phyloP scores from a whole-genome alignment of 1,140 invertebrate genomes.

The Drosophila trapezifrons region DNA sequence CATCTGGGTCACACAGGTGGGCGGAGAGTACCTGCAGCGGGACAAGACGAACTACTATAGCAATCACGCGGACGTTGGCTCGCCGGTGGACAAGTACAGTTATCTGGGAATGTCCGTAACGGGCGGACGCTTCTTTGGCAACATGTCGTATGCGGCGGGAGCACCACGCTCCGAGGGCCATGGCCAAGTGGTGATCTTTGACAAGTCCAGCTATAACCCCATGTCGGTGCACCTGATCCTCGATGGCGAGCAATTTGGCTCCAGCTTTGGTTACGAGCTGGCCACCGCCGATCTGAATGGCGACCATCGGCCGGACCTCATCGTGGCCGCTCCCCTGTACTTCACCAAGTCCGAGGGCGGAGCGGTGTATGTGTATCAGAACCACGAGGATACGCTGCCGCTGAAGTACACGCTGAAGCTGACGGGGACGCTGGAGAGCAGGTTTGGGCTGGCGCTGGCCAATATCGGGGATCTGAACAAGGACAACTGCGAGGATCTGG shows the following conservation, averaged over 20 bases:
- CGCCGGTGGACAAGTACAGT: slow-evolving; percentile 94
- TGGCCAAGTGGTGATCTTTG: slow-evolving; percentile 94
- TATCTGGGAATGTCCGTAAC: slow-evolving; percentile 94
- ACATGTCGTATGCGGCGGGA: slow-evolving; percentile 91
- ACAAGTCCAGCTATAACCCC: slow-evolving; percentile 86
- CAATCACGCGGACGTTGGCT: slow-evolving; percentile 87
- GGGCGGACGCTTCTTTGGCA: slow-evolving; percentile 90
- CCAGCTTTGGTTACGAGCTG: slow-evolving; percentile 95
- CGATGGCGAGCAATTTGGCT: slow-evolving; percentile 93
- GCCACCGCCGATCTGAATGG: slow-evolving; percentile 93
- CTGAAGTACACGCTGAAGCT: slow-evolving; percentile 87
- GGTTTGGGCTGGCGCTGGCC: slow-evolving; percentile 94
- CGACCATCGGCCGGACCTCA: slow-evolving; percentile 93
- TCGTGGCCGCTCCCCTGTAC: slow-evolving; percentile 96
- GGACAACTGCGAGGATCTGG: slow-evolving; percentile 95
- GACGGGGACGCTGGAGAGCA: slow-evolving; percentile 89
- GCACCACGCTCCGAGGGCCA: slow-evolving; percentile 93
- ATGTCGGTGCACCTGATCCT: slow-evolving; percentile 88
- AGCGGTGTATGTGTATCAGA: slow-evolving; percentile 95
- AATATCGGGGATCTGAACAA: slow-evolving; percentile 96
- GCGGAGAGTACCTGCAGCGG: slow-evolving; percentile 89
- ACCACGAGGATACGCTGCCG: slow-evolving; percentile 85
- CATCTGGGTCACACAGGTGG: slow-evolving; percentile 91
- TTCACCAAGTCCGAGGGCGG: slow-evolving; percentile 92
- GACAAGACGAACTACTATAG: slow-evolving; percentile 92